Percentiles rank a stretch among this genome's conserved stretches.
These are phyloP conservation scores for Crocidura indochinensis DNA, from an alignment of 2,797 vertebrate species.

Conservation along the genomic window DNA sequence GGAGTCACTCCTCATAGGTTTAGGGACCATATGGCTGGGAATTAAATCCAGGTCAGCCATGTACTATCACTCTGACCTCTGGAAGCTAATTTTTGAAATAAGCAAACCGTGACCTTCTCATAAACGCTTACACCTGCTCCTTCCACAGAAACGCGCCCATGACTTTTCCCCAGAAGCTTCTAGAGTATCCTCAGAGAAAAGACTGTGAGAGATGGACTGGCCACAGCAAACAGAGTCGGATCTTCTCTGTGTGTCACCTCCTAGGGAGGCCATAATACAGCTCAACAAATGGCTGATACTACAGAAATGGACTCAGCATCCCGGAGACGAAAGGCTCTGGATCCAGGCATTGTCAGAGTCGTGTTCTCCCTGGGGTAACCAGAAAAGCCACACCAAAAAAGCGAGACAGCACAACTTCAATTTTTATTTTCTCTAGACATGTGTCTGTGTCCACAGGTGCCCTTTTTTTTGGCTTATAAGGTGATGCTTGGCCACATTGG, in stretches of 20 bases:
- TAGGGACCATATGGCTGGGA: too few species aligned
- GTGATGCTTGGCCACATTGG: too few species aligned
- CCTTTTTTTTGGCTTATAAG: too few species aligned
- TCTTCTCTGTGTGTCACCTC: neutral
- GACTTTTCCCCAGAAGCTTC: neutral
- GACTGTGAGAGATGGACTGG: neutral
- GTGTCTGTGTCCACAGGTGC: neutral
- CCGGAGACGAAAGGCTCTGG: neutral
- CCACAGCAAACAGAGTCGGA: neutral
- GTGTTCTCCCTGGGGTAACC: neutral
- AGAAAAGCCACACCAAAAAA: too few species aligned
- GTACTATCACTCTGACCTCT: neutral
- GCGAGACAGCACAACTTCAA: neutral
- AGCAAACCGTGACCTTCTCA: constrained; percentile 69
- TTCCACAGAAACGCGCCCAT: constrained; percentile 36
- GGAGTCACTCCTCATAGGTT: too few species aligned
- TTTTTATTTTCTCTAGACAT: neutral
- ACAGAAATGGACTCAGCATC: neutral
- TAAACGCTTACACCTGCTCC: constrained; percentile 66
- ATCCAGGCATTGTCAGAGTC: neutral
- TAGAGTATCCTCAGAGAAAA: neutral
- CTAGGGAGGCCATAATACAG: neutral
- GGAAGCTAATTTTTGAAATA: constrained; percentile 58
- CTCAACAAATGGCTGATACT: neutral
- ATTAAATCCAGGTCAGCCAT: too few species aligned